These are phyloP conservation scores for Tribolium castaneum DNA, from an alignment of 1,140 invertebrate species.

Conservation along the genomic window DNA sequence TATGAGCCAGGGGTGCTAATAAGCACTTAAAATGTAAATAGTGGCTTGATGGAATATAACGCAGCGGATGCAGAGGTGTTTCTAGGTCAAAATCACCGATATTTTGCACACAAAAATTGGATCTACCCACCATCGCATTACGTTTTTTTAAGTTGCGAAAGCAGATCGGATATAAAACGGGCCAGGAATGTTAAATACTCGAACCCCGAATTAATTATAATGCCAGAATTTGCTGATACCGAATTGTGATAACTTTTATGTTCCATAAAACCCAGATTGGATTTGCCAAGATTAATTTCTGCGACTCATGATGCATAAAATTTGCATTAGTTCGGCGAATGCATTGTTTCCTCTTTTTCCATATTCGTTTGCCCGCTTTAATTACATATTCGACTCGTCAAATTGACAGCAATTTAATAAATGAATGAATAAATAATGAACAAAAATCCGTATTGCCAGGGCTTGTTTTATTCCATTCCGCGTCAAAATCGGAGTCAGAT, in stretches of 20 bases:
- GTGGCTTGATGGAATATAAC: background rate
- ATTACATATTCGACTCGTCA: background rate
- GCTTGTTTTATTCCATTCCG: background rate
- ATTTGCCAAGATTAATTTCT: background rate
- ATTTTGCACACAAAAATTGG: background rate
- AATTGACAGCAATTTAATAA: background rate
- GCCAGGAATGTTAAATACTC: too few relatives aligned
- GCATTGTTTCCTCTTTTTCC: too few relatives aligned
- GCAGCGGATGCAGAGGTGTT: background rate
- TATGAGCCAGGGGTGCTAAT: background rate
- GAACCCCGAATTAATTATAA: background rate
- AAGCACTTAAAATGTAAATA: slow-evolving; percentile 24
- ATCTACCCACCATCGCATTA: background rate
- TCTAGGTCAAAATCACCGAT: background rate
- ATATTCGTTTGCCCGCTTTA: background rate
- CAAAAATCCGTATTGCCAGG: background rate
- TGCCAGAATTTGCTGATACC: background rate
- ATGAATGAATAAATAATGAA: background rate
- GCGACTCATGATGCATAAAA: background rate
- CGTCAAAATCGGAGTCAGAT: background rate
- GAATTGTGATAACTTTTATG: background rate
- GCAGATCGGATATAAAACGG: too few relatives aligned
- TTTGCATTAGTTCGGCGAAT: background rate
- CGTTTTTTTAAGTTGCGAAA: background rate
- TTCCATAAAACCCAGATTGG: background rate